Percentiles rank a stretch among this genome's conserved stretches.
Conservation (phyloP, 2,888 invertebrate species). For the Idaea biselata region DNA sequence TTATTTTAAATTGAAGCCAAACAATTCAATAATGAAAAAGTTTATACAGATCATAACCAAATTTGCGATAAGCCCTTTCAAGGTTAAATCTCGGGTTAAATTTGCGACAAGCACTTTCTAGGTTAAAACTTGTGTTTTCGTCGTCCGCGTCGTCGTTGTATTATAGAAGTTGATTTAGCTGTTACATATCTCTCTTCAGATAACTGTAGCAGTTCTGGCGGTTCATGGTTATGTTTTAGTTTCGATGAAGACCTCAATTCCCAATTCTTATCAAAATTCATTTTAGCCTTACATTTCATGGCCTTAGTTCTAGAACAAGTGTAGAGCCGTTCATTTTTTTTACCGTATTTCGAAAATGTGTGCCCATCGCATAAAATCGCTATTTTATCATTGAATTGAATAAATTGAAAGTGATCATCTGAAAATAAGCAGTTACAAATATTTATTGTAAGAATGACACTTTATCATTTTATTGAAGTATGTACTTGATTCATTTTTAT, state of each 20-base stretch:
- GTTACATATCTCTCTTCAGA: slow-evolving; percentile 5
- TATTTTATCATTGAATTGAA: slow-evolving; percentile 20
- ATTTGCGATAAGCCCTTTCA: background rate
- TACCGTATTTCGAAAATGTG: slow-evolving; percentile 26
- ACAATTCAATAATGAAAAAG: background rate
- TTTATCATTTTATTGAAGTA: no score
- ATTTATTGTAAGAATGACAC: no score
- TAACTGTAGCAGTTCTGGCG: slow-evolving; percentile 10
- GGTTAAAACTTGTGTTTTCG: no score
- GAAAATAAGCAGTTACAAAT: no score
- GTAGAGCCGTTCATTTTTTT: slow-evolving; percentile 12
- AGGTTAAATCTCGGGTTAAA: no score
- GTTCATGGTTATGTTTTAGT: slow-evolving; percentile 19
- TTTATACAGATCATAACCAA: background rate
- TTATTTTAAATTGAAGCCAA: background rate
- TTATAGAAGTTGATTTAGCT: no score
- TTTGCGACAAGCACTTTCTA: no score
- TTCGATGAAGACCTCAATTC: slow-evolving; percentile 1
- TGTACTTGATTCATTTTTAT: no score
- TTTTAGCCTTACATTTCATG: slow-evolving; percentile 28
- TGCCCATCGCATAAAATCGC: slow-evolving; percentile 24
- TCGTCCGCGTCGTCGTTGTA: no score
- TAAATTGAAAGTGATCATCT: slow-evolving; percentile 15
- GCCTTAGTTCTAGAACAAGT: slow-evolving; percentile 26
- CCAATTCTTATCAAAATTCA: slow-evolving; percentile 21